phyloP scores from a whole-genome alignment of 2,113 vertebrate genomes.

The Aix galericulata region DNA sequence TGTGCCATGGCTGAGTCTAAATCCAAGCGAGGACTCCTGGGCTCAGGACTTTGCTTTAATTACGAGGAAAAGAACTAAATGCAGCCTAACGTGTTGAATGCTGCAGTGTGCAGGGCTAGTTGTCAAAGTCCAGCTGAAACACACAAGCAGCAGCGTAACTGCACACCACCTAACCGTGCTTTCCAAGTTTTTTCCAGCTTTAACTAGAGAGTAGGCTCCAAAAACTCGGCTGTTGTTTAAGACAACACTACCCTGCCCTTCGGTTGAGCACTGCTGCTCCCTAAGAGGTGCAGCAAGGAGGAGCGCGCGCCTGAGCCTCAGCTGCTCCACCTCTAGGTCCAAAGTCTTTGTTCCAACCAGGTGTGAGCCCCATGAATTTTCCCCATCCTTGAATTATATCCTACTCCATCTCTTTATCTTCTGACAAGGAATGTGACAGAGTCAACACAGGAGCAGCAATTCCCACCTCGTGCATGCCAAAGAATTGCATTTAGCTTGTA shows the following conservation, averaged over 20 bases:
- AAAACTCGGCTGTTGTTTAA: background rate
- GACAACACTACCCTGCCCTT: background rate
- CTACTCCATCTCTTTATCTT: background rate
- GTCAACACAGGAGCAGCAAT: background rate
- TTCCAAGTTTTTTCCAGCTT: background rate
- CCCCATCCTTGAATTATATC: background rate
- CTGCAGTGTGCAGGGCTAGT: fast-evolving
- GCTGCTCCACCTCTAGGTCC: background rate
- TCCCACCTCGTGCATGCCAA: background rate
- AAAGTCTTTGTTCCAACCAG: background rate
- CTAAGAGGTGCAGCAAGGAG: background rate
- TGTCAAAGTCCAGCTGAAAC: background rate
- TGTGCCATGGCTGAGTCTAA: background rate
- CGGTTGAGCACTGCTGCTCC: background rate
- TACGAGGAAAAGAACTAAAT: background rate
- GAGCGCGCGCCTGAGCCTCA: background rate
- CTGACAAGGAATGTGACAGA: background rate
- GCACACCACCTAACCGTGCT: background rate
- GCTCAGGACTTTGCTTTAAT: background rate
- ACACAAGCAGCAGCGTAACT: background rate
- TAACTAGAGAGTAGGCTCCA: background rate
- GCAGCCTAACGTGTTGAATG: background rate
- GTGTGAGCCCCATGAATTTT: background rate
- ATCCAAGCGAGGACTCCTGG: background rate
- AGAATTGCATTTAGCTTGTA: background rate